phyloP scores from a whole-genome alignment of 37 sponge, comb jelly and placozoan genomes.

The Tethya wilhelma region DNA sequence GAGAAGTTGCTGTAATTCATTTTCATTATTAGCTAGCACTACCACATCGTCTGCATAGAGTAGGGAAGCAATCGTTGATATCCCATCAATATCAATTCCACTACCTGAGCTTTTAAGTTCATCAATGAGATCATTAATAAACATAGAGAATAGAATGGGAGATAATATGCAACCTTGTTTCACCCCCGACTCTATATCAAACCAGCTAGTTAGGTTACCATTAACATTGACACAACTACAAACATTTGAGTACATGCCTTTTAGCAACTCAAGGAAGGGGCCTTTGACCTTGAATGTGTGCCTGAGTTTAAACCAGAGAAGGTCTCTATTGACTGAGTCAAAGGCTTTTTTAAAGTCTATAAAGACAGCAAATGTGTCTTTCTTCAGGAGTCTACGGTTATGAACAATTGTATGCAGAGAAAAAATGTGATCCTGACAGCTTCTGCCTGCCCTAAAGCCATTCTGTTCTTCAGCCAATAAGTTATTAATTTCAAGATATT shows the following conservation, averaged over 20 bases:
- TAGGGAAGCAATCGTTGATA: neutral
- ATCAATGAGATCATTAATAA: neutral
- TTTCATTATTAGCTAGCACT: conserved; percentile 1
- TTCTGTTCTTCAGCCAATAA: neutral
- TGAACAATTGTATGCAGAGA: neutral
- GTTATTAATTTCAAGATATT: neutral
- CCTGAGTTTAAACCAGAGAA: neutral
- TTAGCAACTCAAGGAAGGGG: neutral
- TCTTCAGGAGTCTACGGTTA: neutral
- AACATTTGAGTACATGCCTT: neutral
- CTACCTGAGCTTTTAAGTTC: conserved; percentile 1
- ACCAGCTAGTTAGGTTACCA: neutral
- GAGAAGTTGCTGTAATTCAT: neutral
- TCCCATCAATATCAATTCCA: conserved; percentile 3
- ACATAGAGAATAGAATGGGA: conserved; percentile 5
- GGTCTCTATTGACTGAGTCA: neutral
- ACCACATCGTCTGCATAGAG: conserved; percentile 19
- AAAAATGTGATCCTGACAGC: neutral
- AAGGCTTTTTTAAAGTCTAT: conserved; percentile 2
- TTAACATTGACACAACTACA: neutral
- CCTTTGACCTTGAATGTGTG: neutral
- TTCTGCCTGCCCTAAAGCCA: neutral
- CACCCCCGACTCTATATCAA: neutral
- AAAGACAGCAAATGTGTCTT: neutral
- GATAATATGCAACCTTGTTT: neutral